Evolutionary conservation across 2,113 vertebrate species (phyloP).

Genomic region (Gallinago undulata): DNA sequence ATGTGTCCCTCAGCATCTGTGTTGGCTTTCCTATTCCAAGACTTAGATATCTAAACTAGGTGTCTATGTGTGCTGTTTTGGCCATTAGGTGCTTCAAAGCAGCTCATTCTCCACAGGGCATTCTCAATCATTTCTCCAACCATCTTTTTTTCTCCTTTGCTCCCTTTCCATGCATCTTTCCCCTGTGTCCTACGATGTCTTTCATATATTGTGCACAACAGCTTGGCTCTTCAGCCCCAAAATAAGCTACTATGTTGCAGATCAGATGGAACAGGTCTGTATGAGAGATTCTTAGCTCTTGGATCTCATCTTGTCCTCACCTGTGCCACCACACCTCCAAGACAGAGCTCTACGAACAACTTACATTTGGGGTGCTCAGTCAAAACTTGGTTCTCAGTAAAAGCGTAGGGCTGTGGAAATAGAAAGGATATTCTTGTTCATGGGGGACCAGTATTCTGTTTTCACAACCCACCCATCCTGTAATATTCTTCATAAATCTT

Average conservation of each 20-base stretch:
- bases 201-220: not conserved
- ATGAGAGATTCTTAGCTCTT: not conserved
- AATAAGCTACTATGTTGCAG: not conserved
- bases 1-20: not conserved
- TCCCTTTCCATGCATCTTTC: not conserved
- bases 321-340: not conserved
- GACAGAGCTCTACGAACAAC: not conserved
- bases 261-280: not conserved
- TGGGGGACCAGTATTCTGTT: not conserved
- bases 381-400: not conserved
- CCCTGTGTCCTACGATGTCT: not conserved
- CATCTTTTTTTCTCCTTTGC: not conserved
- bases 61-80: not conserved
- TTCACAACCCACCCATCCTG: not conserved
- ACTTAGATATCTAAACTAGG: not conserved
- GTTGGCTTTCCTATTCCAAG: not conserved
- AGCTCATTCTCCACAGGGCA: not conserved
- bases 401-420: not conserved
- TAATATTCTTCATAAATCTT: not conserved
- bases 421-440: not conserved
- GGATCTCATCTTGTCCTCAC: not conserved
- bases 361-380: accelerated
- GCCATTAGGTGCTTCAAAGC: not conserved
- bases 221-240: not conserved
- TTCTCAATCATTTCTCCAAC: not conserved